Evolutionary conservation across 2,797 vertebrate species (phyloP).

Genomic region (Dryobates pubescens): DNA sequence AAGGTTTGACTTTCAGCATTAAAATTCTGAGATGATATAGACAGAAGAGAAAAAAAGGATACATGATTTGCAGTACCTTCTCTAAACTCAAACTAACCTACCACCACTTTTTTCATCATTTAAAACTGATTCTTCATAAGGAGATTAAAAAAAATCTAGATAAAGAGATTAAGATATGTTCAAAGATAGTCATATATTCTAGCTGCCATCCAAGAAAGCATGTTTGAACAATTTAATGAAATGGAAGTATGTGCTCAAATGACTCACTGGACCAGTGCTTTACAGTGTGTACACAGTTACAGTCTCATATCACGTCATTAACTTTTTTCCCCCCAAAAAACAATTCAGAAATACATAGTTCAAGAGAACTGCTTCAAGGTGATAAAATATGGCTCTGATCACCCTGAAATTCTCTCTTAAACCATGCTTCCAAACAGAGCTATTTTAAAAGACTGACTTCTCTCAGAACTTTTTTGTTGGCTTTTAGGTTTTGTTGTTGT

Average conservation of each 20-base stretch:
- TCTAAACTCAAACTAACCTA: neutral
- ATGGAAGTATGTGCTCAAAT: neutral
- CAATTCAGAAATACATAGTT: neutral
- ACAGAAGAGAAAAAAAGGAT: neutral
- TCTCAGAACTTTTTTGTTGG: neutral
- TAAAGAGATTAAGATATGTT: neutral
- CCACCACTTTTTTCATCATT: neutral
- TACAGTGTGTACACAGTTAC: neutral
- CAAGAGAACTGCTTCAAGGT: neutral
- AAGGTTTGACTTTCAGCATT: neutral
- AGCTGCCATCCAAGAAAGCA: neutral
- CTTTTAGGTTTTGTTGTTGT: neutral
- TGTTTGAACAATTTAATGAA: neutral
- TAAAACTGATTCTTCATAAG: neutral
- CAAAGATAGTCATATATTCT: neutral
- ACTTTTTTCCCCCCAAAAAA: neutral
- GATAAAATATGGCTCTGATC: neutral
- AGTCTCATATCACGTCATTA: neutral
- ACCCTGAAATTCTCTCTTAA: neutral
- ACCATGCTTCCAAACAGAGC: neutral
- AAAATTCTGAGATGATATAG: neutral
- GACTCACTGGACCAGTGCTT: neutral
- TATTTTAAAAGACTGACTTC: neutral
- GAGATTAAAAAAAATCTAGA: neutral
- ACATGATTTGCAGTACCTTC: accelerated